Base-by-base conservation (phyloP, 2,888 invertebrate genomes). In the Meteorus colon region DNA sequence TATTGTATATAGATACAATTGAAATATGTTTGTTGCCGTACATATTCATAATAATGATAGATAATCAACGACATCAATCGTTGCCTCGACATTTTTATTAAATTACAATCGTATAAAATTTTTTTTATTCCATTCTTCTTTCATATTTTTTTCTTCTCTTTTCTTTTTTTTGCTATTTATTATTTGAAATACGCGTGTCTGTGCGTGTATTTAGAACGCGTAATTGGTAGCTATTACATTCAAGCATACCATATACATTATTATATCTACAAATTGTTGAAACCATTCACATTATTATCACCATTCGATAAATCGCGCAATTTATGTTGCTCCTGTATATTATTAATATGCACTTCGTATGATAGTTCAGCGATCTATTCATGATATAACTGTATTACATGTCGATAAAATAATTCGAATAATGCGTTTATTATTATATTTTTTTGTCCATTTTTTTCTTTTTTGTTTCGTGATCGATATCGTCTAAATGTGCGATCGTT, bases 51-150 rank as follows among this genome's bases (percentile, higher is more conserved):
- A 63, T 63, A 63, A 63, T 34, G 8, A 31, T 63, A 63, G n/a
- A 31, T 63, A 63, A 63, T 31, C 31, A 34, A 31, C n/a, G 27
- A 27, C 29, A 63, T 63, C 29, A 31, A 63, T 63, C 63, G 63
- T 63, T 63, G 16, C 63, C 29, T 29, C 63, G 31, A 31, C 31
- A 34, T 63, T 63, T 63, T 63, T 63, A 63, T 63, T 63, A 63
- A 63, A 63, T 71, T 71, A 55, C 31, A 71, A 37, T 60, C 37
- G 12, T 34, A 66, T 66, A 5, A 19, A 41, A 34, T 24, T 12
- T 41, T 41, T 66, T 37, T 65, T n/a, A n/a, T 37, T 65, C 12
- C 12, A 12, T 41, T 65, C n/a, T 55, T 55, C 4, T 55, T 8
- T 19, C 6, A 19, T 19, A 5, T 55, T 55, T 55, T 24, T 48